Conservation (phyloP, 2,113 vertebrate genomes). For the Oncorhynchus gorbuscha region DNA sequence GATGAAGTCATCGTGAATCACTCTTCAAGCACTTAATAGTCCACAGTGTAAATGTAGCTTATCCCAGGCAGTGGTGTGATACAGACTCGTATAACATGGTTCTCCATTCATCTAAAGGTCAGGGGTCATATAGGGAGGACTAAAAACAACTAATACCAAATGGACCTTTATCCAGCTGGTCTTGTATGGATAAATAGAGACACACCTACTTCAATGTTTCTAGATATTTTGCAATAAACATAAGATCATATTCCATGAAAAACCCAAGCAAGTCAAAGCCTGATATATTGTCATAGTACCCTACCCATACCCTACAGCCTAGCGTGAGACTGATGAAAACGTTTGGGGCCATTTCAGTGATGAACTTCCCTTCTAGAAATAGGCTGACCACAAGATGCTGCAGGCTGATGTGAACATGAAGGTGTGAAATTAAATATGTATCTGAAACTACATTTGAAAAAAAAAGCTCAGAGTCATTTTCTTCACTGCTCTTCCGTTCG, state of each 20-base stretch:
- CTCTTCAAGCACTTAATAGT: background rate
- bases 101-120: too few species aligned
- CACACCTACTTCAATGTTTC: too few species aligned
- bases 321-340: conserved; percentile 16
- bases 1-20: background rate
- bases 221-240: too few species aligned
- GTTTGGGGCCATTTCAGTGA: conserved; percentile 37
- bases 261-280: too few species aligned
- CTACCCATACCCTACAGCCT: conserved; percentile 4
- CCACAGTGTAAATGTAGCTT: background rate
- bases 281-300: background rate
- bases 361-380: conserved; percentile 59
- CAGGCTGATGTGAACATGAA: conserved; percentile 20
- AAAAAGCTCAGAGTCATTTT: conserved; percentile 45
- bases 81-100: background rate
- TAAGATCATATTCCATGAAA: too few species aligned
- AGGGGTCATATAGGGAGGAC: too few species aligned
- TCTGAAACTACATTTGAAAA: conserved; percentile 55
- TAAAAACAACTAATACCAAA: too few species aligned
- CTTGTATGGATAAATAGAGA: too few species aligned
- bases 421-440: conserved; percentile 66
- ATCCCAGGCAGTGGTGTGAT: background rate
- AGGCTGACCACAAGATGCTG: conserved; percentile 49
- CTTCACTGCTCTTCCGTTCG: background rate
- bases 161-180: too few species aligned